Conservation (phyloP, 2,888 invertebrate species). For the Psococerastis gibbosa region DNA sequence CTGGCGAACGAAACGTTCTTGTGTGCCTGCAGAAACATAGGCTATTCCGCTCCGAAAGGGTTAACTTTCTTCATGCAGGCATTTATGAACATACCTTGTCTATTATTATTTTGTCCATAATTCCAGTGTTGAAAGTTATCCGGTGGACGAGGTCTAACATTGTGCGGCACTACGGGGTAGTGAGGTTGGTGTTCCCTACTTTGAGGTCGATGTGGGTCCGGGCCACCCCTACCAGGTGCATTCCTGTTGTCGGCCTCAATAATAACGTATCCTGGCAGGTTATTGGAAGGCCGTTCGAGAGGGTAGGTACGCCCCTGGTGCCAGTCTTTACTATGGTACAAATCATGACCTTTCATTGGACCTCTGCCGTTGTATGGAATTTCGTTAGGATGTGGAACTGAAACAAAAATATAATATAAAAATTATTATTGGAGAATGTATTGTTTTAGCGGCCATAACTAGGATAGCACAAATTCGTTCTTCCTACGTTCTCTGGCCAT, state of each 20-base stretch:
- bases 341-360: not conserved
- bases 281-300: not conserved
- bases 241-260: constrained; percentile 4
- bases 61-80: too few relatives aligned
- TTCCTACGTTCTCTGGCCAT: too few relatives aligned
- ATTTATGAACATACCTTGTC: too few relatives aligned
- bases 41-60: too few relatives aligned
- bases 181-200: not conserved
- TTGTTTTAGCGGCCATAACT: too few relatives aligned
- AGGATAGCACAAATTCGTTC: too few relatives aligned
- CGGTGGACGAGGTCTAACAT: not conserved
- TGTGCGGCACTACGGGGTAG: not conserved
- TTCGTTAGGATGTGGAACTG: constrained; percentile 3
- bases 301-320: not conserved
- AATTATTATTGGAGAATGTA: too few relatives aligned
- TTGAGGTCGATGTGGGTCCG: not conserved
- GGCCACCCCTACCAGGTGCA: not conserved
- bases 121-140: not conserved
- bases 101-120: too few relatives aligned
- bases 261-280: constrained; percentile 2
- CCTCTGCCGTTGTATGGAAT: not conserved
- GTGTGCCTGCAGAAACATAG: too few relatives aligned
- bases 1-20: too few relatives aligned
- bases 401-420: too few relatives aligned
- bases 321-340: not conserved